Base-by-base conservation (phyloP, 2,113 vertebrate genomes). In the Corvus hawaiiensis region DNA sequence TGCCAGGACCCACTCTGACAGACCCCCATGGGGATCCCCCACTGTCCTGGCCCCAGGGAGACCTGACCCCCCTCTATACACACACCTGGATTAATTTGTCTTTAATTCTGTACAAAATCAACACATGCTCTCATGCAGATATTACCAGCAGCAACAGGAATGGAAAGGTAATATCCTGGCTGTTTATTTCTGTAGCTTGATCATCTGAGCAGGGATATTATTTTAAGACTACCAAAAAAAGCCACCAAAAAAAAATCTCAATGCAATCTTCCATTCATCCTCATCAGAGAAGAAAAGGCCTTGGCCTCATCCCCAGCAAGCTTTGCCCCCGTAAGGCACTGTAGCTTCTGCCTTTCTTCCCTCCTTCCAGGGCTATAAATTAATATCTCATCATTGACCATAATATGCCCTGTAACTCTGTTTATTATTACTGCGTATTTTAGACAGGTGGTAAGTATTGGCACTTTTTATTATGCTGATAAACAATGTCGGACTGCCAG, bases 401-500 rank as follows among this genome's bases (percentile, higher is more conserved):
- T 94, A 96, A 96, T 91, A 94, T 95, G 90, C 89, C 93, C 93
- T 92, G 66, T 92, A 96, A 96, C 94, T 75, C 68, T 94, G 62
- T 96, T 96, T 98, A 95, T 97, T 98, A 98, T 97, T 95, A 96
- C 95, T 96, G 96, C 94, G 77, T 98, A 96, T 97, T 97, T 98
- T 97, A 98, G 95, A 96, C 91, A 78, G 92, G 88, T 95, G 96
- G 82, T 93, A 84, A 94, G 92, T 98, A 98, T 97, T 96, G 98
- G 87, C 97, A 97, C 96, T 91, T 98, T 98, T 98, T 98, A 98
- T 98, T 95, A 97, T 84, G 81, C 95, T 97, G 97, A 97, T 98
- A 97, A 98, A 97, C 95, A 98, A 93, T 71, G 78, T 89, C 3
- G n/a, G 87, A 51, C 85, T 96, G 90, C 92, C 77, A 90, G 97